phyloP scores from a whole-genome alignment of 2,113 vertebrate genomes.

The Merops nubicus region DNA sequence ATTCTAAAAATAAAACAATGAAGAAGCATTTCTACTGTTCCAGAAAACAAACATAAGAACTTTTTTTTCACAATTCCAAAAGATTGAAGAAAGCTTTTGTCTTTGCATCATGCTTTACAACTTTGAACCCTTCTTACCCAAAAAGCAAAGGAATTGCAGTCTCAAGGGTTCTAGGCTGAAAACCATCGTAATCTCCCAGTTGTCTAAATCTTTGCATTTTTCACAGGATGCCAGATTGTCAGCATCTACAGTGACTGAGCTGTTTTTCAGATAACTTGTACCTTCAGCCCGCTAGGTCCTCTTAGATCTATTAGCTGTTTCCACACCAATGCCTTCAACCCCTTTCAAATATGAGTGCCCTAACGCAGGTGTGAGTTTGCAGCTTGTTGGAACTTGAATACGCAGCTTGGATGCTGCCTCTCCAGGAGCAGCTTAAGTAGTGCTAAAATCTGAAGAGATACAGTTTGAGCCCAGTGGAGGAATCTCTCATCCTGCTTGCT shows the following conservation, averaged over 20 bases:
- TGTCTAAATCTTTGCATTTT: background rate
- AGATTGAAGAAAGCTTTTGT: background rate
- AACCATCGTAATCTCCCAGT: background rate
- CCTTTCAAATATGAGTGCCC: background rate
- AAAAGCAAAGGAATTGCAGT: background rate
- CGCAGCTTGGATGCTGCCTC: background rate
- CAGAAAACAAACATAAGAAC: background rate
- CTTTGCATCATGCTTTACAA: background rate
- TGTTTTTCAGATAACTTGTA: background rate
- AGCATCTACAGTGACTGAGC: background rate
- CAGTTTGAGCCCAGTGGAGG: background rate
- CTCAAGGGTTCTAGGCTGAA: background rate
- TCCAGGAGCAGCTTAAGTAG: background rate
- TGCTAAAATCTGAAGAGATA: background rate
- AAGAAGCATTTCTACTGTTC: background rate
- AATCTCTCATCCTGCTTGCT: background rate
- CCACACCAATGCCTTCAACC: background rate
- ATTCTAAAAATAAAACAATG: background rate
- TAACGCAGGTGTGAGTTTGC: background rate
- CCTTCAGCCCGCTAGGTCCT: background rate
- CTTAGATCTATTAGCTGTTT: background rate
- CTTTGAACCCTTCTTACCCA: background rate
- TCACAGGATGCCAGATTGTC: background rate
- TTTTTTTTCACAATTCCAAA: background rate
- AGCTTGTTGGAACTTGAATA: background rate